These are phyloP conservation scores for Variabilichromis moorii DNA, from an alignment of 2,113 vertebrate genomes.

Conservation along the genomic window DNA sequence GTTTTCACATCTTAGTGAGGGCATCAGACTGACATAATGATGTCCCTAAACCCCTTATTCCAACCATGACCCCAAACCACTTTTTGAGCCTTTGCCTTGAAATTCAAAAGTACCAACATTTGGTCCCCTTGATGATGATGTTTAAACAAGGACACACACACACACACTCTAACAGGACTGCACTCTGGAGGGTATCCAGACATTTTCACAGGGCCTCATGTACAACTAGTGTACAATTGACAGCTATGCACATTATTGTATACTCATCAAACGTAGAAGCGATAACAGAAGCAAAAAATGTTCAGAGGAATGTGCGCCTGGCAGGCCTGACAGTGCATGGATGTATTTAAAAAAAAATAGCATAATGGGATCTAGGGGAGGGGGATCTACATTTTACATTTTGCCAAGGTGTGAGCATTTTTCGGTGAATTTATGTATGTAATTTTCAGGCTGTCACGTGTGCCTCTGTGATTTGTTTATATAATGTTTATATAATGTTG, in stretches of 20 bases:
- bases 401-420: neutral
- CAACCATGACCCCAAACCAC: neutral
- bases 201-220: neutral
- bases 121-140: neutral
- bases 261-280: neutral
- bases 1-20: neutral
- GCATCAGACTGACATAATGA: neutral
- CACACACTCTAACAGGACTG: neutral
- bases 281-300: neutral
- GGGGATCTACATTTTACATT: neutral
- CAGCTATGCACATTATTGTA: neutral
- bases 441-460: neutral
- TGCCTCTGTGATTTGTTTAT: neutral
- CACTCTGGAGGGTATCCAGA: neutral
- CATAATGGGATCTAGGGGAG: neutral
- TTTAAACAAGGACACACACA: neutral
- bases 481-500: constrained; percentile 9
- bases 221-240: neutral
- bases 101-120: neutral
- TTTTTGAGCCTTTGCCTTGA: neutral
- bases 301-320: neutral
- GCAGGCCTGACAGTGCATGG: neutral
- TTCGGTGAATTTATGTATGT: neutral
- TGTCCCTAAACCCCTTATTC: neutral
- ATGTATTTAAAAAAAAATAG: neutral